Base-by-base conservation (phyloP, 2,888 invertebrate species). In the Acrobasis consociella region DNA sequence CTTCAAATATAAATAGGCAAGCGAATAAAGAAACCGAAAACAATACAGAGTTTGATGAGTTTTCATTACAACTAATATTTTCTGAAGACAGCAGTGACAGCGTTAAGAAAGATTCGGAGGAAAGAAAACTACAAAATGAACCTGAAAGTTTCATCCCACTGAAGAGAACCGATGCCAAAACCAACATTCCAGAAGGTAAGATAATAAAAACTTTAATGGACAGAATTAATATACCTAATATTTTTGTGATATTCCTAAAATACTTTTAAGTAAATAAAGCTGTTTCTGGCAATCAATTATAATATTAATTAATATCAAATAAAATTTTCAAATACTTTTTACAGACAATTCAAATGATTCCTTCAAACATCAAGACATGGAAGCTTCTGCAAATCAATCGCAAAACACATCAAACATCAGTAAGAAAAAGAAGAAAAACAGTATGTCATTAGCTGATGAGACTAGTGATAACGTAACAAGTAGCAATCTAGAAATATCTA, bases 61-160 rank as follows among this genome's bases (percentile, higher is more conserved):
- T 73, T 49, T 82, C 82, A 13, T 88, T 91, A 73, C 78, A 83
- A 65, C 72, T 91, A 39, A 69, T 91, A 13, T 89, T 91, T 68
- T 80, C 87, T 65, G 90, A 91, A 72, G 87, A 90, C 37, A 90
- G 88, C 64, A 83, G 78, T 69, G 83, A 81, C 58, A 80, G 79
- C 73, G 80, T 77, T 46, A 67, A 75, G 9, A 72, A 67, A 17
- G 64, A 53, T 22, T 55, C 63, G 37, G 66, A 46, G 11, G 3
- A 42, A 72, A 70, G 17, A 63, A 67, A 10, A 69, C 64, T 70
- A 46, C 62, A 51, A 63, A 49, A 15, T 39, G 52, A 64, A 53
- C 59, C 60, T 22, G 79, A 82, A 22, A 67, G 74, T 8, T 81
- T 80, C 66, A 87, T 89, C 70, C 85, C 87, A 22, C 65, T 89